phyloP scores from a whole-genome alignment of 1,140 invertebrate species.

The Neomicropteryx cornuta region DNA sequence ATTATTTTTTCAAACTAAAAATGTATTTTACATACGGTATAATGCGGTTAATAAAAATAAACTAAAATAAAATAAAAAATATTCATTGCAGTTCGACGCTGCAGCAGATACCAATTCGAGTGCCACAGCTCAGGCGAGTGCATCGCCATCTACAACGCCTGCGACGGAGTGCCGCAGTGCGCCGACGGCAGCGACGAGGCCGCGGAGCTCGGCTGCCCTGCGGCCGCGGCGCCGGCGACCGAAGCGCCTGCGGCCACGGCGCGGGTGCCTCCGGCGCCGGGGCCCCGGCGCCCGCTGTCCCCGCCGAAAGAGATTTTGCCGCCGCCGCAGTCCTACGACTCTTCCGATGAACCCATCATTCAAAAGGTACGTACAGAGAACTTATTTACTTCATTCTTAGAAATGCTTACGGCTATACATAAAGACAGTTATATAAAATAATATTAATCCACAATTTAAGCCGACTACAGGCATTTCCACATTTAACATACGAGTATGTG shows the following conservation, averaged over 20 bases:
- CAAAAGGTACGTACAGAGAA: no score
- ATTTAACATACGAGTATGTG: no score
- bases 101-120: conserved; percentile 76
- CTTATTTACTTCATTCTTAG: no score
- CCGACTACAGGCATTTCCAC: no score
- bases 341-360: no score
- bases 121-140: conserved; percentile 80
- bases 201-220: conserved; percentile 64
- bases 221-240: conserved; percentile 25
- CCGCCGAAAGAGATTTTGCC: conserved; percentile 12
- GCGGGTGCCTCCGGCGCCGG: conserved; percentile 7
- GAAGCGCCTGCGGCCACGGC: conserved; percentile 3
- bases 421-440: no score
- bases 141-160: conserved; percentile 91
- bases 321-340: neutral
- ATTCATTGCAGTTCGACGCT: conserved; percentile 41
- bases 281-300: conserved; percentile 10
- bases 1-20: no score
- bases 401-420: no score
- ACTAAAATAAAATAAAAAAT: no score
- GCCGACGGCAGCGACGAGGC: conserved; percentile 85
- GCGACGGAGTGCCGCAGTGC: conserved; percentile 91
- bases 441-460: no score
- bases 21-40: no score
- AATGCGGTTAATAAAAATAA: neutral